These are phyloP conservation scores for Leptoteleia sp. DNA, from an alignment of 1,140 invertebrate genomes.

Conservation along the genomic window DNA sequence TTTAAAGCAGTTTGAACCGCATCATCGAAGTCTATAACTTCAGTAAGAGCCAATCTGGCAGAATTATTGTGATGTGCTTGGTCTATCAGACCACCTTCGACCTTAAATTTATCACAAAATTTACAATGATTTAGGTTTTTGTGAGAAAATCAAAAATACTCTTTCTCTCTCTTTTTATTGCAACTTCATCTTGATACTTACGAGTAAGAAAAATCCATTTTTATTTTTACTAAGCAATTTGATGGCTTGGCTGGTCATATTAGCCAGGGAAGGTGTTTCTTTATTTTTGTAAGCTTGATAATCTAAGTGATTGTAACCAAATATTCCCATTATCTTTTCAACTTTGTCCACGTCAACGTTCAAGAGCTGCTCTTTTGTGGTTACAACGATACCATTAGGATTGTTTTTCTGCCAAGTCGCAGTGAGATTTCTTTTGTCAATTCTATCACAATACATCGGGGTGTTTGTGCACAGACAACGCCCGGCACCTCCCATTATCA, in stretches of 20 bases:
- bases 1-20: conserved; percentile 83
- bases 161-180: too few species aligned
- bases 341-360: conserved; percentile 79
- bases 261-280: too few species aligned
- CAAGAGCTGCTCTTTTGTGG: conserved; percentile 80
- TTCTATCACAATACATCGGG: conserved; percentile 64
- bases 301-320: conserved; percentile 84
- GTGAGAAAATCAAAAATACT: too few species aligned
- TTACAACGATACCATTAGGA: conserved; percentile 76
- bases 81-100: conserved; percentile 88
- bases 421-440: conserved; percentile 83
- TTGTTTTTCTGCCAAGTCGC: conserved; percentile 82
- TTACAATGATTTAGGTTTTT: too few species aligned
- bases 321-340: conserved; percentile 83
- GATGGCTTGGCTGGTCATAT: too few species aligned
- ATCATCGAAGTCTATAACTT: conserved; percentile 85
- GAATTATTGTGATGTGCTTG: conserved; percentile 88
- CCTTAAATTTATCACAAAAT: too few species aligned
- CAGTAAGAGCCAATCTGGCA: conserved; percentile 85
- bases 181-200: too few species aligned
- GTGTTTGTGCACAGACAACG: conserved; percentile 74
- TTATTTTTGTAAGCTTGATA: conserved; percentile 84
- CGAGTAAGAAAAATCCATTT: too few species aligned
- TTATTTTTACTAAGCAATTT: too few species aligned
- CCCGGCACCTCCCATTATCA: conserved; percentile 83